These are phyloP conservation scores for Gila orcuttii DNA, from an alignment of 2,113 vertebrate species.

Conservation along the genomic window DNA sequence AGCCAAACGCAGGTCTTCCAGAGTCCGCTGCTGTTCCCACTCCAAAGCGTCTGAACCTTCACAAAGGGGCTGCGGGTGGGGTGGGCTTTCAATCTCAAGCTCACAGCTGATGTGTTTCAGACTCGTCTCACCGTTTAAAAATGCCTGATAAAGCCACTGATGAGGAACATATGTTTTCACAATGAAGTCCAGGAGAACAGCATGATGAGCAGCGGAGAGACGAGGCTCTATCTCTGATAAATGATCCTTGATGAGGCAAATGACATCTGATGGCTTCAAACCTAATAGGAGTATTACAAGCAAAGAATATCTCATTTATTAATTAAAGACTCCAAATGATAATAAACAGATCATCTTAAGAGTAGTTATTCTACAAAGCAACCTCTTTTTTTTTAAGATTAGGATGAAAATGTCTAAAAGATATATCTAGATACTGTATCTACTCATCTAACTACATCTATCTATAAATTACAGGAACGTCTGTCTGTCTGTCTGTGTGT, in stretches of 20 bases:
- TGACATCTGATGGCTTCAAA: conserved; percentile 24
- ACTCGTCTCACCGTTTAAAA: conserved; percentile 41
- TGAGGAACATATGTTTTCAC: conserved; percentile 52
- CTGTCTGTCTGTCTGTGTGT: too few relatives aligned
- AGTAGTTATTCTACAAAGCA: not conserved
- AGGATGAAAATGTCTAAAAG: not conserved
- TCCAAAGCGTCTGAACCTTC: conserved; percentile 54
- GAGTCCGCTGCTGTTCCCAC: conserved; percentile 31
- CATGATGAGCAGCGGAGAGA: conserved; percentile 56
- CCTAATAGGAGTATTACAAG: conserved; percentile 50
- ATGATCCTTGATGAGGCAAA: conserved; percentile 49
- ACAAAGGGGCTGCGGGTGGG: conserved; percentile 56
- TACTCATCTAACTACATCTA: not conserved
- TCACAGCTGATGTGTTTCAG: conserved; percentile 24
- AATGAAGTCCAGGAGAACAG: conserved; percentile 57
- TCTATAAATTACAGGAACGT: too few relatives aligned
- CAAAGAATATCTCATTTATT: conserved; percentile 13
- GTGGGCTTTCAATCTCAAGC: conserved; percentile 64
- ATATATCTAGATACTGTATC: too few relatives aligned
- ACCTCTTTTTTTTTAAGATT: not conserved
- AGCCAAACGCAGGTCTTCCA: conserved; percentile 28
- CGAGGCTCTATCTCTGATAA: conserved; percentile 53
- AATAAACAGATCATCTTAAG: not conserved
- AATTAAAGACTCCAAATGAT: not conserved
- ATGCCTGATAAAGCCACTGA: conserved; percentile 63